Percentiles rank a stretch among this genome's conserved stretches.
These are phyloP conservation scores for Eulemur mongoz DNA, from an alignment of 2,797 vertebrate species.

Conservation along the genomic window DNA sequence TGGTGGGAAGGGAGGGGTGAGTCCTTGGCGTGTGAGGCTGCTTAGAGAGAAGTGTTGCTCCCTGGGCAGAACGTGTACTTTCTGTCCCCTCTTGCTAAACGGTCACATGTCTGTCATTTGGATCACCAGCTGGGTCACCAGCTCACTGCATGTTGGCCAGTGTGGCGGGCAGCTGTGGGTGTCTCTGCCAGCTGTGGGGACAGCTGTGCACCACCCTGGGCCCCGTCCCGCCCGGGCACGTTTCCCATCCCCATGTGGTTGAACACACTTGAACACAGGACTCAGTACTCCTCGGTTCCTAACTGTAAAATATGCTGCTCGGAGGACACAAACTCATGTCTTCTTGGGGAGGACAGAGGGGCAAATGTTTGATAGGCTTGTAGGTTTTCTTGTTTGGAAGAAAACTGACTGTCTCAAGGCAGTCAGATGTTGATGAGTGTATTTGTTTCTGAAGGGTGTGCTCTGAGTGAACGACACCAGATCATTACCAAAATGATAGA, in stretches of 20 bases:
- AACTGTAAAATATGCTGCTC: not conserved
- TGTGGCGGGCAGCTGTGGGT: not conserved
- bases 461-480: not conserved
- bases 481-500: not conserved
- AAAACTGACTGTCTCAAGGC: not conserved
- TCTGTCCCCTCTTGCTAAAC: not conserved
- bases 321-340: not conserved
- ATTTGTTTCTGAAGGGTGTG: not conserved
- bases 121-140: not conserved
- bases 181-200: slow-evolving; percentile 48
- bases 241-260: not conserved
- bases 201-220: slow-evolving; percentile 46
- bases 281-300: not conserved
- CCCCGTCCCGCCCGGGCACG: not conserved
- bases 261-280: not conserved
- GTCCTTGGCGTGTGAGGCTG: not conserved
- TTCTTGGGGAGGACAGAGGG: not conserved
- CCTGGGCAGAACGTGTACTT: not conserved
- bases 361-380: not conserved
- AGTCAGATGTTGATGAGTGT: not conserved
- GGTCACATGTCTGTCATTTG: not conserved
- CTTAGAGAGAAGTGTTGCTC: not conserved
- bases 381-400: not conserved
- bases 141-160: not conserved
- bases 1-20: not conserved